phyloP scores from a whole-genome alignment of 2,797 vertebrate genomes.

The Remorina albescens region DNA sequence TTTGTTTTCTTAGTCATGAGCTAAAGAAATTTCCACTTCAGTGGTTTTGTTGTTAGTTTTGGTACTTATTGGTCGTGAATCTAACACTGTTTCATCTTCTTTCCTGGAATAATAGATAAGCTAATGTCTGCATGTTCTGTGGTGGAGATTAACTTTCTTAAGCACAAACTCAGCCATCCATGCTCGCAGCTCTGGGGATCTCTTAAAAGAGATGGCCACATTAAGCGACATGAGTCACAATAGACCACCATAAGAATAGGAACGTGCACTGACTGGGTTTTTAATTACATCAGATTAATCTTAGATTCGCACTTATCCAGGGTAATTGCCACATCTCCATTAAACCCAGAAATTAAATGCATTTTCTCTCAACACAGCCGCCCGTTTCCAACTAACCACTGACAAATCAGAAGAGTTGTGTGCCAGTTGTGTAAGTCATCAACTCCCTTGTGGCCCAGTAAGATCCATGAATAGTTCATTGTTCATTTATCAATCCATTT shows the following conservation, averaged over 20 bases:
- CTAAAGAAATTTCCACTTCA: neutral
- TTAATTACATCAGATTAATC: constrained; percentile 71
- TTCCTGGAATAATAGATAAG: constrained; percentile 28
- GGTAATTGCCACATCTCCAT: constrained; percentile 60
- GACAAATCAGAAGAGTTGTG: constrained; percentile 43
- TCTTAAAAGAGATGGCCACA: constrained; percentile 33
- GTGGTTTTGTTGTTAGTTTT: neutral
- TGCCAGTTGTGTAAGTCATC: constrained; percentile 35
- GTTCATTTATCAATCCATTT: constrained; percentile 29
- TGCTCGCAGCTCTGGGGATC: constrained; percentile 16
- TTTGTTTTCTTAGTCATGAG: neutral
- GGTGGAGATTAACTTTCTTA: constrained; percentile 26
- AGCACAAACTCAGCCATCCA: constrained; percentile 32
- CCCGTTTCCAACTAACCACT: constrained; percentile 44
- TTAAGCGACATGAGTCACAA: constrained; percentile 45
- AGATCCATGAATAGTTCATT: constrained; percentile 12
- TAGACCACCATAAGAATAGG: constrained; percentile 41
- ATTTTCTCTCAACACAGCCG: constrained; percentile 32
- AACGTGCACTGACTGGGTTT: constrained; percentile 35
- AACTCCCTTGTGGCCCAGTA: constrained; percentile 3
- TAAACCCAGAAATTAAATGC: constrained; percentile 51
- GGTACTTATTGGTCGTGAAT: neutral
- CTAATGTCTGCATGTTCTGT: constrained; percentile 14
- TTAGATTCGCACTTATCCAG: constrained; percentile 48
- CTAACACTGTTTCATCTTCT: neutral